Base-by-base conservation (phyloP, 2,113 vertebrate genomes). In the Dolichotis patagonum region DNA sequence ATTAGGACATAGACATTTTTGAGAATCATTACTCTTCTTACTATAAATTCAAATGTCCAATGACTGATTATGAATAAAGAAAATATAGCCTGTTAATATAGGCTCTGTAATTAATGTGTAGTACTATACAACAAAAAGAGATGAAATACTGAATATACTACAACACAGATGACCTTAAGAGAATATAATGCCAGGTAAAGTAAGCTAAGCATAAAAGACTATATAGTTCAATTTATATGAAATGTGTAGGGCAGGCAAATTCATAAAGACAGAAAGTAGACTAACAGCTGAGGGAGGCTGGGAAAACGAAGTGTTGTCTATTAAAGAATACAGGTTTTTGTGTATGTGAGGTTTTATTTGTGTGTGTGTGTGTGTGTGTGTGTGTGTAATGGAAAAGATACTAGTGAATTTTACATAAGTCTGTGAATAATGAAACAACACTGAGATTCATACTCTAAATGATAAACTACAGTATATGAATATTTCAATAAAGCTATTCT, bases 101-200 rank as follows among this genome's bases (percentile, higher is more conserved):
- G 67, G 43, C 43, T 71, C n/a, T 10, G 26, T 28, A 93, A 67
- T 65, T 35, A 41, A 54, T 35, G 14, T 24, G 26, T 80, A 71
- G 28, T 85, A 88, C 49, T 93, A 26, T n/a, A 19, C 43, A 80
- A 81, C 73, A 54, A 65, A 63, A 96, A 75, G 24, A n/a, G 46
- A 63, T 35, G 16, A 92, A 32, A 11, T 38, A 28, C 43, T 52
- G 19, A 41, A 49, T 0, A 46, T 49, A n/a, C 7, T 38, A 62
- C 12, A 75, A 75, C 32, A 67, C 65, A 17, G 20, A 56, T 38
- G 38, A 88, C 8, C 30, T 75, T 62, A 73, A 46, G 38, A 71
- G 63, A 90, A 87, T 49, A 85, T 75, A 49, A 54, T 49, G n/a
- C 12, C 38, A 67, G 73, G 71, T 90, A 7, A 94, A 88, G 94